Percentiles rank a stretch among this genome's conserved stretches.
Conservation (phyloP, 2,113 vertebrate species). For the Melanerpes aurifrons region DNA sequence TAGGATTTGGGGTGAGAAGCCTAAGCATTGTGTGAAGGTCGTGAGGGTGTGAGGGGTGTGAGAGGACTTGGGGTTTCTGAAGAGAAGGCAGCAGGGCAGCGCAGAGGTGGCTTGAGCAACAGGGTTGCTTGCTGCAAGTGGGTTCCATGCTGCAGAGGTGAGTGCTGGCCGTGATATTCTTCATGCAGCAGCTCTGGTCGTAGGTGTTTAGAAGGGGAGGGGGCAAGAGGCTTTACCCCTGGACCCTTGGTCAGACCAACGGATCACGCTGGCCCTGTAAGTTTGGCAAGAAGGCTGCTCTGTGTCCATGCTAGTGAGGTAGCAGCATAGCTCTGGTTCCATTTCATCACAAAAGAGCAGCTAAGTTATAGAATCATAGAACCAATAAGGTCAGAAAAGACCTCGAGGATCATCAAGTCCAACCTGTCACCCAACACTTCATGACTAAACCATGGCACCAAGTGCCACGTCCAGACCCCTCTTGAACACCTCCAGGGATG, state of each 20-base stretch:
- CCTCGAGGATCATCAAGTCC: too few relatives aligned
- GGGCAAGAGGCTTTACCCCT: rapidly evolving
- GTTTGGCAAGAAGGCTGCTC: too few relatives aligned
- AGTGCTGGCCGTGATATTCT: neutral
- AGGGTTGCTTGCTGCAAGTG: too few relatives aligned
- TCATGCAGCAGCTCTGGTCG: neutral
- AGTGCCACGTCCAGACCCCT: too few relatives aligned
- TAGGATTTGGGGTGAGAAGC: neutral
- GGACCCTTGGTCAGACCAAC: neutral
- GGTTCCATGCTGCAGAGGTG: neutral
- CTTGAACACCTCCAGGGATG: too few relatives aligned
- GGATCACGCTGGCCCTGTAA: rapidly evolving
- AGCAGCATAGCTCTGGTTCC: neutral
- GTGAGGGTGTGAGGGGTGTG: neutral
- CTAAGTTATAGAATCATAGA: neutral
- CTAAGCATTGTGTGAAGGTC: neutral
- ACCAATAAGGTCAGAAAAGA: too few relatives aligned
- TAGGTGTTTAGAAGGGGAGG: neutral
- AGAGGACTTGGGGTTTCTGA: too few relatives aligned
- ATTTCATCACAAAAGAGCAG: neutral
- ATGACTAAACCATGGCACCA: too few relatives aligned
- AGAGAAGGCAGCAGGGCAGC: too few relatives aligned
- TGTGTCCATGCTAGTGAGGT: rapidly evolving
- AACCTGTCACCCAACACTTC: too few relatives aligned
- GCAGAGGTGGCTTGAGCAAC: too few relatives aligned